Conservation (phyloP, 1,140 invertebrate genomes). For the Nymphalis io region DNA sequence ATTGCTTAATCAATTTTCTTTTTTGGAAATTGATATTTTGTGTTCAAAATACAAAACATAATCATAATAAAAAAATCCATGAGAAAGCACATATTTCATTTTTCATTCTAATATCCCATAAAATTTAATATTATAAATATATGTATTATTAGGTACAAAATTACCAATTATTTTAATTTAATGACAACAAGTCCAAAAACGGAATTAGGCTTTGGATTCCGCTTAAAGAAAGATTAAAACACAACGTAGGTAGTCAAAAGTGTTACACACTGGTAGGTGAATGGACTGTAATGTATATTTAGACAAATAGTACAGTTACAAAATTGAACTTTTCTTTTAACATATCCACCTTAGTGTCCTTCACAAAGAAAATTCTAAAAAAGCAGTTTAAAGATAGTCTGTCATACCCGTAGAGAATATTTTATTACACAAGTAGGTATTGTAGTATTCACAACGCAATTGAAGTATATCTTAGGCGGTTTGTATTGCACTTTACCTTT, state of each 20-base stretch:
- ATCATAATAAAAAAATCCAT: too few species aligned
- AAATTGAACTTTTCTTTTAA: not conserved
- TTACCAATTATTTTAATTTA: too few species aligned
- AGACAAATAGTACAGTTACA: constrained; percentile 22
- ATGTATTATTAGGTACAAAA: too few species aligned
- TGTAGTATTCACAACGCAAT: constrained; percentile 18
- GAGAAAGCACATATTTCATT: too few species aligned
- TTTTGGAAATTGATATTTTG: too few species aligned
- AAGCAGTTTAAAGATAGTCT: not conserved
- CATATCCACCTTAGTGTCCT: not conserved
- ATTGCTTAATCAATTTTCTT: constrained; percentile 7
- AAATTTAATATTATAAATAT: too few species aligned
- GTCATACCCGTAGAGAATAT: constrained; percentile 6
- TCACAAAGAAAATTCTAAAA: not conserved
- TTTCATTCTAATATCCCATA: too few species aligned
- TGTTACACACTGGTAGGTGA: constrained; percentile 53
- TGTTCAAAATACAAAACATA: too few species aligned
- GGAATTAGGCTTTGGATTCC: too few species aligned
- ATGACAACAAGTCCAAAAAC: too few species aligned
- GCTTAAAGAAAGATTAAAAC: not conserved
- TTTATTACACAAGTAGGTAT: constrained; percentile 19
- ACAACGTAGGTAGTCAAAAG: constrained; percentile 39
- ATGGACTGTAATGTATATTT: constrained; percentile 51
- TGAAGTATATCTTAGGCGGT: constrained; percentile 1
- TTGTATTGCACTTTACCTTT: not conserved